phyloP scores from a whole-genome alignment of 2,888 invertebrate genomes.

The Zygogramma bicolorata region DNA sequence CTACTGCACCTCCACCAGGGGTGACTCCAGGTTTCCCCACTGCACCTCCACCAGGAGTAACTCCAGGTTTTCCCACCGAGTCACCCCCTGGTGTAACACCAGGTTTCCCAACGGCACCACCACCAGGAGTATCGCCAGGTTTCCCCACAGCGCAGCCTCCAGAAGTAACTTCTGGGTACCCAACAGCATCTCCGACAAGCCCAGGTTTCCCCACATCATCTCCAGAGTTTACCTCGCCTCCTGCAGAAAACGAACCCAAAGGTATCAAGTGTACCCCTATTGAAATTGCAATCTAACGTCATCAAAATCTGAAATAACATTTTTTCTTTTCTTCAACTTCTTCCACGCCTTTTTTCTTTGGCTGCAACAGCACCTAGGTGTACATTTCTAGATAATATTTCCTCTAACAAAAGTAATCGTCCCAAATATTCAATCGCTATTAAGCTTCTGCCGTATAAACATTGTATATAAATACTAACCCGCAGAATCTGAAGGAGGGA shows the following conservation, averaged over 20 bases:
- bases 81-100: slow-evolving; percentile 13
- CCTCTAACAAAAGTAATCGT: too few species aligned
- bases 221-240: slow-evolving; percentile 1
- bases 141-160: slow-evolving; percentile 22
- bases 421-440: too few species aligned
- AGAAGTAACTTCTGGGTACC: slow-evolving; percentile 35
- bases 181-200: slow-evolving; percentile 14
- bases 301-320: background rate
- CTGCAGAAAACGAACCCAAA: background rate
- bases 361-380: too few species aligned
- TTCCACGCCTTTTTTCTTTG: too few species aligned
- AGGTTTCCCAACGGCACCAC: slow-evolving; percentile 31
- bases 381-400: too few species aligned
- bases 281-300: background rate
- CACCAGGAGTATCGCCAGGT: slow-evolving; percentile 25
- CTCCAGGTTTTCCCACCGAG: slow-evolving; percentile 17
- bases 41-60: slow-evolving; percentile 5
- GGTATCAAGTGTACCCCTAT: background rate
- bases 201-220: slow-evolving; percentile 17
- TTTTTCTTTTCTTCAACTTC: background rate
- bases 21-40: slow-evolving; percentile 9
- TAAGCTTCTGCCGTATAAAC: too few species aligned
- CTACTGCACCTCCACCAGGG: background rate
- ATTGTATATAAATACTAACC: too few species aligned
- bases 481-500: too few species aligned